These are phyloP conservation scores for Lamprotornis superbus DNA, from an alignment of 2,113 vertebrate species.

Conservation along the genomic window DNA sequence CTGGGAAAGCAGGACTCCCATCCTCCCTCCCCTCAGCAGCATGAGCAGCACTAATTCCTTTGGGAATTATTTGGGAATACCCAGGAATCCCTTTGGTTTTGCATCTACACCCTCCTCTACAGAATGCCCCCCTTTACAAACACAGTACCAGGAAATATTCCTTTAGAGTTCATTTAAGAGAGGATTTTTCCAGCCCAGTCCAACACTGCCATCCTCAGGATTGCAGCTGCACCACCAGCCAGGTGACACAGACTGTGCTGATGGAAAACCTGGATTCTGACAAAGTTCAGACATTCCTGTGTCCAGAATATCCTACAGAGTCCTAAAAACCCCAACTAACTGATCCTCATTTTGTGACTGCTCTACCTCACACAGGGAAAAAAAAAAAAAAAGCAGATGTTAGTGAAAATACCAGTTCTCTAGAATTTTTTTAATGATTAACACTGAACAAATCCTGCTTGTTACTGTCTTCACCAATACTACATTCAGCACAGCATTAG, in stretches of 20 bases:
- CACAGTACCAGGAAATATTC: fast-evolving
- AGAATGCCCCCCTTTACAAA: neutral
- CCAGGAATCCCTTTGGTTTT: neutral
- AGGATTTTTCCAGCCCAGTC: neutral
- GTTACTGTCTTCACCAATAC: neutral
- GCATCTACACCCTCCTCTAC: too few relatives aligned
- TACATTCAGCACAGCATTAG: neutral
- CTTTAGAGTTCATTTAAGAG: neutral
- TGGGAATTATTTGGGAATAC: neutral
- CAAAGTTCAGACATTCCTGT: neutral
- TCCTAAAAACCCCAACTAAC: neutral
- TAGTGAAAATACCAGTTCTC: neutral
- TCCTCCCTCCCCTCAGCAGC: neutral
- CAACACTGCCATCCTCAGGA: conserved; percentile 41
- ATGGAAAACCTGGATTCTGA: neutral
- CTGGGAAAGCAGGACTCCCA: neutral
- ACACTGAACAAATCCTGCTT: neutral
- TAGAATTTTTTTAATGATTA: neutral
- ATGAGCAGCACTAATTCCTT: neutral
- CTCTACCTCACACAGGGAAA: neutral
- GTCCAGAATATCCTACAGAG: neutral
- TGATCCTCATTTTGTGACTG: neutral
- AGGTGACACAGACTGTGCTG: neutral
- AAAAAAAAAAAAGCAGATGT: neutral
- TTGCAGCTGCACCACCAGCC: neutral